Evolutionary conservation across 2,888 invertebrate species (phyloP), one percentile per base, ranked within the genome.

Genomic region (Drosophila sordidapex): DNA sequence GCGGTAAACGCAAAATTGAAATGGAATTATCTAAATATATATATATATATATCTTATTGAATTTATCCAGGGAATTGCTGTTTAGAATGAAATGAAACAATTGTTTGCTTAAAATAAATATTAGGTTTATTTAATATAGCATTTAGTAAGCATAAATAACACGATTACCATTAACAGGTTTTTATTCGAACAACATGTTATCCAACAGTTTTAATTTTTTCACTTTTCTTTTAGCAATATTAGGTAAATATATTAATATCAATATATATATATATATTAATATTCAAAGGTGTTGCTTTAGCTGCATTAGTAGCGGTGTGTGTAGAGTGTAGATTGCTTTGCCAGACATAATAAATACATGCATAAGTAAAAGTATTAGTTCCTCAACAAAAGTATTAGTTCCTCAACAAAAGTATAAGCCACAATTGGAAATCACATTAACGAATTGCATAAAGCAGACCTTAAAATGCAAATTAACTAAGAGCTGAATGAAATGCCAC

Each of bases 351-450:
- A 61, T 80, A 72, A 74, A 75, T 83, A 82, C n/a, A 61, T 31
- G 62, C 66, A 59, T 72, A 53, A 35, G 29, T 72, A 72, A 80
- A 70, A 67, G 40, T 62, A 74, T 46, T 56, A 29, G 11, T 51
- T 38, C 13, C 11, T 58, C 38, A 78, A 81, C 69, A 71, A 72
- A 87, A 72, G 60, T 70, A 43, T 86, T 56, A 29, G 11, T 51
- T 38, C 13, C 11, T 58, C 38, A 78, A 81, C 69, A 71, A 72
- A 87, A 72, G 60, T 70, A 43, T 86, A 88, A 88, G 86, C 88
- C 86, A 87, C 86, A 83, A 75, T 83, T 81, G 64, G 74, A 82
- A 87, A 87, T 88, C 86, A 87, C 86, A 86, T 88, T 31, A 79
- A 73, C 63, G 46, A 82, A 77, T 68, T 71, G 49, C 38, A 59